Conservation (phyloP, 2,113 vertebrate species). For the Chinchilla lanigera region DNA sequence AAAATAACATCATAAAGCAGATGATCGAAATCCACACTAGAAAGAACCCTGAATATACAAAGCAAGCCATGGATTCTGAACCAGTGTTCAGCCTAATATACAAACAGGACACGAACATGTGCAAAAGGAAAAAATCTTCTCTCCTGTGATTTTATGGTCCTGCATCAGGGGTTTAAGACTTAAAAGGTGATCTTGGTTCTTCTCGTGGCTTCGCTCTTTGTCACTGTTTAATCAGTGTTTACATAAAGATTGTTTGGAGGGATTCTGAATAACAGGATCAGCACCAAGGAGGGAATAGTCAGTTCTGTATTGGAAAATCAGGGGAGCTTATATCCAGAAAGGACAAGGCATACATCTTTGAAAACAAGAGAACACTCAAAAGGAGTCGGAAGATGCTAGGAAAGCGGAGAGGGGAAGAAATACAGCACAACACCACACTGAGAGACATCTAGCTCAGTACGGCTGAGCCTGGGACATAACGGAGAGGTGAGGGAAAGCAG, state of each 20-base stretch:
- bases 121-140: not conserved
- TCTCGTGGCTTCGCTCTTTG: not conserved
- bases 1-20: slow-evolving; percentile 27
- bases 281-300: not conserved
- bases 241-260: not conserved
- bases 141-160: slow-evolving; percentile 2
- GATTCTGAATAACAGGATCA: not conserved
- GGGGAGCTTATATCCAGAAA: not conserved
- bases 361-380: slow-evolving; percentile 21
- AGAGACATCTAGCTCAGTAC: not conserved
- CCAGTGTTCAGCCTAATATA: not conserved
- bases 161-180: not conserved
- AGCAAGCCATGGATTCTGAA: not conserved
- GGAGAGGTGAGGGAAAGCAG: not conserved
- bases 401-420: not conserved
- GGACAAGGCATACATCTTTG: not conserved
- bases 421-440: not conserved
- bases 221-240: not conserved
- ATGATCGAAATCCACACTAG: not conserved
- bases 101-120: not conserved
- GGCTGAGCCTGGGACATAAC: not conserved
- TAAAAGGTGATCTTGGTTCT: not conserved
- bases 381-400: not conserved
- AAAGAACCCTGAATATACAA: not conserved
- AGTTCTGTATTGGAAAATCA: not conserved